Percentiles rank a stretch among this genome's conserved stretches.
Conservation (phyloP, 2,113 vertebrate genomes). For the Corythoichthys intestinalis region DNA sequence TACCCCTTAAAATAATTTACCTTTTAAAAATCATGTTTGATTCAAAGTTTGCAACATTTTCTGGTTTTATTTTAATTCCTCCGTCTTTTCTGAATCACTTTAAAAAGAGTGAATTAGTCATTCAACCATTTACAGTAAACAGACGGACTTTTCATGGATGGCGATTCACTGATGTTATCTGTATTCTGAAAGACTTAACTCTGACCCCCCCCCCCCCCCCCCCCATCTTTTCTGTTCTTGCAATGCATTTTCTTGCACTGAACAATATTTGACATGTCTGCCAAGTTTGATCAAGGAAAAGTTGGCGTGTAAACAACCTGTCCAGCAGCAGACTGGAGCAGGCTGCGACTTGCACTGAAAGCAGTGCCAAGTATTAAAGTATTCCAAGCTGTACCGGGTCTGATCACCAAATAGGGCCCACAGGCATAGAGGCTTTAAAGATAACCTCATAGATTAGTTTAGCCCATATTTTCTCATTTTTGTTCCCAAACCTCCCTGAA, state of each 20-base stretch:
- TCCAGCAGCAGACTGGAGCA: conserved; percentile 47
- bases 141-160: background rate
- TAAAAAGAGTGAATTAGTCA: conserved; percentile 1
- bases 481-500: background rate
- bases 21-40: background rate
- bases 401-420: conserved; percentile 49
- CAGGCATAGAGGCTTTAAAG: conserved; percentile 31
- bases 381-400: conserved; percentile 47
- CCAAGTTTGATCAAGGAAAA: conserved; percentile 37
- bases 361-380: conserved; percentile 57
- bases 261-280: conserved; percentile 16
- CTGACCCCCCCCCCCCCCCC: conserved; percentile 2
- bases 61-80: background rate
- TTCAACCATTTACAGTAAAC: conserved; percentile 1
- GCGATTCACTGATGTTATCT: background rate
- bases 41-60: background rate
- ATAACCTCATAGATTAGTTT: conserved; percentile 52
- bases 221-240: background rate
- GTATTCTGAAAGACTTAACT: background rate
- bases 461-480: background rate
- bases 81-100: background rate
- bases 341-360: conserved; percentile 58
- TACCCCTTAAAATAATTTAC: background rate
- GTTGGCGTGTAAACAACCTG: conserved; percentile 47
- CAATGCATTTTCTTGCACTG: background rate